Percentiles rank a stretch among this genome's conserved stretches.
phyloP scores from a whole-genome alignment of 2,113 vertebrate species.

The Pluvianellus socialis region DNA sequence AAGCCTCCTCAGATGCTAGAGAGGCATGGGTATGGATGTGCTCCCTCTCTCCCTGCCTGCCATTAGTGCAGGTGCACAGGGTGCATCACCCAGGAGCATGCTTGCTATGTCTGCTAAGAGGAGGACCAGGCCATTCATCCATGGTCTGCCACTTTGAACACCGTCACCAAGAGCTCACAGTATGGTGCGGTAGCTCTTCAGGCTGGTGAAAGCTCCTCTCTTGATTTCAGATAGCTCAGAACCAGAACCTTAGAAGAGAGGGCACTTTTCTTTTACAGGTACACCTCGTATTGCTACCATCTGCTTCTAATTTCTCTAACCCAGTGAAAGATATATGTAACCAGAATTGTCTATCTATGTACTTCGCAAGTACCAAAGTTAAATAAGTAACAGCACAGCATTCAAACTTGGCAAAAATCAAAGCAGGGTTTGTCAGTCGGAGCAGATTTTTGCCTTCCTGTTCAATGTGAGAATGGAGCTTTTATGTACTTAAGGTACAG shows the following conservation, averaged over 20 bases:
- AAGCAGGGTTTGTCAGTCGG: background rate
- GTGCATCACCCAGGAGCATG: fast-evolving
- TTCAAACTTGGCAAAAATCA: background rate
- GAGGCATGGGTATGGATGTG: background rate
- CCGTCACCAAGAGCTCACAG: background rate
- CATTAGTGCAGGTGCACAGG: background rate
- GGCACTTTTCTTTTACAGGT: background rate
- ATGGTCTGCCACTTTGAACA: background rate
- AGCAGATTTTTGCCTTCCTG: background rate
- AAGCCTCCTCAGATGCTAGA: background rate
- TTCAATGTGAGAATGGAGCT: background rate
- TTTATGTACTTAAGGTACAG: background rate
- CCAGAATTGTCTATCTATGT: background rate
- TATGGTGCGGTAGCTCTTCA: background rate
- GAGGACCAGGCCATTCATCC: background rate
- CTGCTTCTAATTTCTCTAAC: background rate
- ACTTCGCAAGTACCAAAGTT: background rate
- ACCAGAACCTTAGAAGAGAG: background rate
- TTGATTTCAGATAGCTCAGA: background rate
- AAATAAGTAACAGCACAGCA: background rate
- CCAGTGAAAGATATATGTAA: background rate
- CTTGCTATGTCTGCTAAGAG: background rate
- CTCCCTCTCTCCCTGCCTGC: background rate
- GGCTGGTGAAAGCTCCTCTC: background rate
- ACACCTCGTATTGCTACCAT: background rate